These are phyloP conservation scores for Chiroxiphia lanceolata DNA, from an alignment of 2,797 vertebrate species.

Conservation along the genomic window DNA sequence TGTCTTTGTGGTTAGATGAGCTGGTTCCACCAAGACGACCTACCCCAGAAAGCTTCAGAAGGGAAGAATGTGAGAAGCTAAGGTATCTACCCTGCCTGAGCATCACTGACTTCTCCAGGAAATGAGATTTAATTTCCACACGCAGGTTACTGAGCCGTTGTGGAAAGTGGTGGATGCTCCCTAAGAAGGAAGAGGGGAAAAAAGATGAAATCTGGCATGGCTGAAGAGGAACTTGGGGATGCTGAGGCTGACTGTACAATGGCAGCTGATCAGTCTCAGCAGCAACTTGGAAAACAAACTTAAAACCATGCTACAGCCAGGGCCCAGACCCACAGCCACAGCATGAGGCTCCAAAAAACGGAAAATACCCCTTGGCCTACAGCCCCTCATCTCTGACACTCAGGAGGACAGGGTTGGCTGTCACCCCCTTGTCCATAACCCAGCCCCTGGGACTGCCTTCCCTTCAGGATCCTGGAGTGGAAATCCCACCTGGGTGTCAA, in stretches of 20 bases:
- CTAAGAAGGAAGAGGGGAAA: not conserved
- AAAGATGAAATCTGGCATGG: not conserved
- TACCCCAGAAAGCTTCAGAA: not conserved
- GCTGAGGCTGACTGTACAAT: not conserved
- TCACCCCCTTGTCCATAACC: not conserved
- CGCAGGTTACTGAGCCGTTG: fast-evolving
- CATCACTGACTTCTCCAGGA: not conserved
- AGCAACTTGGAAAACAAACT: not conserved
- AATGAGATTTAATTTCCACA: fast-evolving
- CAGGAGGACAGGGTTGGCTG: not conserved
- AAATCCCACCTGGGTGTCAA: not conserved
- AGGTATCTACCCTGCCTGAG: not conserved
- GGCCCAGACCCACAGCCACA: not conserved
- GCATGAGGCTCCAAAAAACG: not conserved
- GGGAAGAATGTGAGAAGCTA: not conserved
- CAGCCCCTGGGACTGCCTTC: not conserved
- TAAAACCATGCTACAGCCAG: not conserved
- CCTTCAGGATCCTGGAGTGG: not conserved
- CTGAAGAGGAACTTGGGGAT: not conserved
- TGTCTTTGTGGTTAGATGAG: not conserved
- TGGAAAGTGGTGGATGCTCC: not conserved
- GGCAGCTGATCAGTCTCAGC: not conserved
- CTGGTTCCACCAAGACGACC: not conserved
- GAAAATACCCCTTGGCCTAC: not conserved
- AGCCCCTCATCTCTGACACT: not conserved